Conservation (phyloP, 1,140 invertebrate genomes). For the Centruroides vittatus region DNA sequence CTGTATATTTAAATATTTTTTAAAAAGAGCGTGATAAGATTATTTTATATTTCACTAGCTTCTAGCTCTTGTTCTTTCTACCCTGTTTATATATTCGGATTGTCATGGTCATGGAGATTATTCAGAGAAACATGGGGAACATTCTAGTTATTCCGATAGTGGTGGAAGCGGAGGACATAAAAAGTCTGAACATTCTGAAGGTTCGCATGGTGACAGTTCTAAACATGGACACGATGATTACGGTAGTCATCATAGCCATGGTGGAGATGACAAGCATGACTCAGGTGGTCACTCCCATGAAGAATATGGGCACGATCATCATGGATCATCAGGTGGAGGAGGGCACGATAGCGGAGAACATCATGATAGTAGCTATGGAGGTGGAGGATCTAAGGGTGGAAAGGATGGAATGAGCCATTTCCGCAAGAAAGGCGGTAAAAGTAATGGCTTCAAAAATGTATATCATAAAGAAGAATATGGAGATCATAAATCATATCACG, state of each 20-base stretch:
- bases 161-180: background rate
- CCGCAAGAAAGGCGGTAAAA: slow-evolving; percentile 1
- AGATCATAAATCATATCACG: slow-evolving; percentile 16
- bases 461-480: slow-evolving; percentile 18
- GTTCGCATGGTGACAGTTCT: background rate
- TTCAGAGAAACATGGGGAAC: no score
- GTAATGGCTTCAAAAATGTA: slow-evolving; percentile 14
- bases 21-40: no score
- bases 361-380: slow-evolving; percentile 1
- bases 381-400: slow-evolving; percentile 1
- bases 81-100: no score
- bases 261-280: background rate
- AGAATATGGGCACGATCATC: background rate
- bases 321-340: background rate
- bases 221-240: background rate
- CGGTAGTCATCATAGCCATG: background rate
- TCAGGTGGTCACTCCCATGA: background rate
- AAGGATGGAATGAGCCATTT: background rate
- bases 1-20: no score
- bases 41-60: no score
- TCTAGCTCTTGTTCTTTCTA: no score
- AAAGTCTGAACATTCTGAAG: background rate
- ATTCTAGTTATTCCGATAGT: background rate
- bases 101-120: no score
- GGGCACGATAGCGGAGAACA: slow-evolving; percentile 1